Evolutionary conservation across 1,140 invertebrate species (phyloP), one percentile per base, ranked within the genome.

Genomic region (Trichonephila inaurata): DNA sequence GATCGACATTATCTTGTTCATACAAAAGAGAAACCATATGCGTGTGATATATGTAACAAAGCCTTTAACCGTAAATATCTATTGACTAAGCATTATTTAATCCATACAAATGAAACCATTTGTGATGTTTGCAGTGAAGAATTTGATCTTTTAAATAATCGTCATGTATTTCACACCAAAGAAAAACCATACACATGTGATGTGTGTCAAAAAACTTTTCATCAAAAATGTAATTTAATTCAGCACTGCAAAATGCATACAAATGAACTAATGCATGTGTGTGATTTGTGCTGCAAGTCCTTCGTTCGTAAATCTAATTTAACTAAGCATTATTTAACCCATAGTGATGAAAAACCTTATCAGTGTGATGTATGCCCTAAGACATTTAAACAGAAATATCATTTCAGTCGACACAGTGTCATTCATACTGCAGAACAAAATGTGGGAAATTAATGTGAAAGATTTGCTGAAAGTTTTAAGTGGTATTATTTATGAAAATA

Each of bases 191-290:
- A 96, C 94, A 95, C 95, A 64, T 96, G 96, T 95, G 96, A 96
- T 60, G 93, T 95, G 64, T 97, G 97, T 95, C 96, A 96, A 2
- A 96, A 96, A 21, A 96, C 96, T 12, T 97, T 97, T 95, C 96
- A 96, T 2, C 97, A 97, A 83, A 96, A 95, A 83, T 96, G 95
- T 40, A 96, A 96, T 88, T 94, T 97, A 1, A 96, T 96, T 14
- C 96, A 96, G 88, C 96, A 97, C 95, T 95, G 96, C 6, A 94
- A 96, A 10, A 96, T 95, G 8, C 97, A 97, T 94, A 96, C 96
- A 0, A 96, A 96, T 40, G 96, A 96, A 93, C 95, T 96, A 28
- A 96, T 97, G 8, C 97, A 97, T 95, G 96, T 96, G 21, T 97
- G 97, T 95, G 93, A 95, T 62, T 19, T 82, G 8, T 89, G 87